phyloP scores from a whole-genome alignment of 2,113 vertebrate genomes.

The Butorides virescens region DNA sequence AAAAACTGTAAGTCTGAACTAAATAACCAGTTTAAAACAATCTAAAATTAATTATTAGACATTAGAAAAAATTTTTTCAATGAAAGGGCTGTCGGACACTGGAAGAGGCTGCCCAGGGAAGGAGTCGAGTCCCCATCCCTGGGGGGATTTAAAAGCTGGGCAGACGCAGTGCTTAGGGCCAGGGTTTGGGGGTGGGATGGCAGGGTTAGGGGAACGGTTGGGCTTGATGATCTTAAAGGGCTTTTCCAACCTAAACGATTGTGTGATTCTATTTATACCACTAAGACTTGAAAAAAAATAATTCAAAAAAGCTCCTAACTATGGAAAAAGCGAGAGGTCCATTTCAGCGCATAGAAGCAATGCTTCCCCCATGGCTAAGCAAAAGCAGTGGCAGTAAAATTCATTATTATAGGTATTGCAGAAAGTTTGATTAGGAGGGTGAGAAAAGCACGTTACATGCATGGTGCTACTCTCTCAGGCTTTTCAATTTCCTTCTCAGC shows the following conservation, averaged over 20 bases:
- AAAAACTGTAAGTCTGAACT: not conserved
- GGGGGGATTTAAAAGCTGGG: too few species aligned
- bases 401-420: not conserved
- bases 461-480: not conserved
- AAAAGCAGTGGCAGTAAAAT: not conserved
- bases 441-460: not conserved
- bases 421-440: not conserved
- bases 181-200: too few species aligned
- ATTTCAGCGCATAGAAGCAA: not conserved
- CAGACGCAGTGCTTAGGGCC: too few species aligned
- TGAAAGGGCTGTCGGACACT: too few species aligned
- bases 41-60: not conserved
- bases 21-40: not conserved
- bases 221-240: too few species aligned
- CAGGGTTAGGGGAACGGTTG: too few species aligned
- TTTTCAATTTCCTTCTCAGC: not conserved
- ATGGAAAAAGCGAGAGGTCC: not conserved
- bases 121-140: too few species aligned
- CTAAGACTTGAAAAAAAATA: not conserved
- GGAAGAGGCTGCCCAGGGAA: too few species aligned
- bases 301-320: not conserved
- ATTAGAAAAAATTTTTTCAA: too few species aligned
- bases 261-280: not conserved
- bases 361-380: not conserved
- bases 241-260: too few species aligned